Evolutionary conservation across 2,888 invertebrate species (phyloP), one percentile per base, ranked within the genome.

Genomic region (Xestia c-nigrum): DNA sequence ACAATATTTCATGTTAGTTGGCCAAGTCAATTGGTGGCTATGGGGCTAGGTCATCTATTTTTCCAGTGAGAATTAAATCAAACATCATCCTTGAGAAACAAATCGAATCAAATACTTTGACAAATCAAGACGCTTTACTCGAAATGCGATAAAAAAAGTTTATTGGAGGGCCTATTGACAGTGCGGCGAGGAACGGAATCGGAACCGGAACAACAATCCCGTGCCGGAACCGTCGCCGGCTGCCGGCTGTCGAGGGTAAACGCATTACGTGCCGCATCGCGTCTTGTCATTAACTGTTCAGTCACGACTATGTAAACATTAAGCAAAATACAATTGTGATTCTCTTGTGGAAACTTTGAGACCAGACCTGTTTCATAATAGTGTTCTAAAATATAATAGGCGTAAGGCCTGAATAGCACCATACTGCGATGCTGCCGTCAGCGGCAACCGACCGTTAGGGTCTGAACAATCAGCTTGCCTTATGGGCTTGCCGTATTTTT

Each of bases 161-260:
- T 76, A 80, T 78, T 80, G 73, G 63, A 70, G 76, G n/a, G 72
- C 80, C 71, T 87, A 72, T 86, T 83, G 86, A 68, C 78, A 70
- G 68, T 52, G 84, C 67, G 86, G 85, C 74, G 70, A 66, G 76
- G 83, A 81, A 85, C 89, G 91, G 89, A 86, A 85, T 72, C 86
- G 87, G 90, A 83, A 88, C 84, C 93, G 94, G 94, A 93, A 94
- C 93, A 91, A 94, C 93, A 94, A 95, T 95, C 92, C 92, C 92
- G 91, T 84, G 89, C 87, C 92, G 95, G 94, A 95, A 91, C 91
- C 85, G 80, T 80, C 76, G 76, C 83, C 87, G 84, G 81, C 77
- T 77, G 78, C 82, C 85, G 83, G 86, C 90, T 93, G 76, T 82
- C 87, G 84, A 81, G 83, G 86, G 90, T 93, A 94, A 94, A 91